Conservation (phyloP, 2,888 invertebrate genomes). For the Clunio marinus region DNA sequence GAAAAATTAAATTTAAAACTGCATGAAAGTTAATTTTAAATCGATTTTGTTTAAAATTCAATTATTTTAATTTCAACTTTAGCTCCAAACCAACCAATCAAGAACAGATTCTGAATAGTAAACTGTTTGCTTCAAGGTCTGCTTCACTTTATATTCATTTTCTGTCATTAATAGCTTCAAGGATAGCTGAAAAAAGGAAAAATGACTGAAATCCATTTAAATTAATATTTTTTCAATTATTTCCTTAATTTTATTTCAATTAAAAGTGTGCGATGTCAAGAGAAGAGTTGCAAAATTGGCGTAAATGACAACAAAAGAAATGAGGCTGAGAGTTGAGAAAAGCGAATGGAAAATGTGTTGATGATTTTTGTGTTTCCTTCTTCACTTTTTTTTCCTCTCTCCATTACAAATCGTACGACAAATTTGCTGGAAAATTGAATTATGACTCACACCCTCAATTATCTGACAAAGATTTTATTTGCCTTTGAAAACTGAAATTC, state of each 20-base stretch:
- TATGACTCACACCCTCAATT: conserved; percentile 31
- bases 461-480: conserved; percentile 20
- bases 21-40: too few relatives aligned
- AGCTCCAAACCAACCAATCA: too few relatives aligned
- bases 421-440: conserved; percentile 33
- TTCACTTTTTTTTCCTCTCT: not conserved
- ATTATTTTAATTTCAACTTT: too few relatives aligned
- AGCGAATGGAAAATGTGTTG: conserved; percentile 8
- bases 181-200: too few relatives aligned
- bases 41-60: too few relatives aligned
- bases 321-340: not conserved
- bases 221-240: conserved; percentile 36
- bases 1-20: too few relatives aligned
- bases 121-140: too few relatives aligned
- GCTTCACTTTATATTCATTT: too few relatives aligned
- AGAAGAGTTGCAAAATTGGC: conserved; percentile 1
- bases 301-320: too few relatives aligned
- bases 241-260: conserved; percentile 32
- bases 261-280: conserved; percentile 1
- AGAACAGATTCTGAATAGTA: too few relatives aligned
- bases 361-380: conserved; percentile 1
- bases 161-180: too few relatives aligned
- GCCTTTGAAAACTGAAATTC: too few relatives aligned
- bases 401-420: not conserved
- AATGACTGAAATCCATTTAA: conserved; percentile 7